Conservation (phyloP, 1,140 invertebrate species). For the Zaprionus taronus region DNA sequence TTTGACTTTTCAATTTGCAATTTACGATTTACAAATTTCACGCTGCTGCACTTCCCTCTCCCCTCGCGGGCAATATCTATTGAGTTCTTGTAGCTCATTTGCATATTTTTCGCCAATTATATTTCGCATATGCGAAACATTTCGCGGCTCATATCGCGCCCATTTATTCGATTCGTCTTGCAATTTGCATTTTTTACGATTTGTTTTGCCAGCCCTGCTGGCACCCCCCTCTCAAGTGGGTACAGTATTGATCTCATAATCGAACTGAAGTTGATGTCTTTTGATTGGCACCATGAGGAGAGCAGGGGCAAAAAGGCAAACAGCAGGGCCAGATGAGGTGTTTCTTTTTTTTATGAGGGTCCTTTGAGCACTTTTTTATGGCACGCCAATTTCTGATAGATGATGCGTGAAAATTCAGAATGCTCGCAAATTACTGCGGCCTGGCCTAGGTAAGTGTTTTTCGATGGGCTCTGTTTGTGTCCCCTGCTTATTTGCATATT, state of each 20-base stretch:
- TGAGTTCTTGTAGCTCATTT: constrained; percentile 57
- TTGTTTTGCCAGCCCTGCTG: constrained; percentile 60
- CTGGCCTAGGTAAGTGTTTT: constrained; percentile 32
- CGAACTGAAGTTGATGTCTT: constrained; percentile 54
- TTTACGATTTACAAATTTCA: constrained; percentile 51
- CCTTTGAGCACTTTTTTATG: constrained; percentile 68
- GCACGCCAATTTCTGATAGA: constrained; percentile 76
- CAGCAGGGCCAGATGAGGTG: constrained; percentile 28
- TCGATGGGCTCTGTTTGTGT: constrained; percentile 15
- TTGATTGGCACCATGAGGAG: constrained; percentile 39
- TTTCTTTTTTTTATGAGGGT: constrained; percentile 40
- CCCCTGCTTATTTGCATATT: constrained; percentile 73
- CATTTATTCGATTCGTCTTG: constrained; percentile 62
- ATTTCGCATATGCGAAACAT: constrained; percentile 70
- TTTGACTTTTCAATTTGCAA: constrained; percentile 11
- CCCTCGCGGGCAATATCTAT: neutral
- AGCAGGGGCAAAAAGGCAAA: constrained; percentile 36
- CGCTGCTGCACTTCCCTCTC: neutral
- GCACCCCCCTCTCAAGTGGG: neutral
- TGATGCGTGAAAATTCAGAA: constrained; percentile 66
- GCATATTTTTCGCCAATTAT: constrained; percentile 79
- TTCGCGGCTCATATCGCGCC: constrained; percentile 54
- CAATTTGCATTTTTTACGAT: constrained; percentile 80
- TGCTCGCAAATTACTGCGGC: constrained; percentile 31
- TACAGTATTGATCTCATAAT: constrained; percentile 75